These are phyloP conservation scores for Dendrocincla fuliginosa DNA, from an alignment of 2,797 vertebrate genomes.

Conservation along the genomic window DNA sequence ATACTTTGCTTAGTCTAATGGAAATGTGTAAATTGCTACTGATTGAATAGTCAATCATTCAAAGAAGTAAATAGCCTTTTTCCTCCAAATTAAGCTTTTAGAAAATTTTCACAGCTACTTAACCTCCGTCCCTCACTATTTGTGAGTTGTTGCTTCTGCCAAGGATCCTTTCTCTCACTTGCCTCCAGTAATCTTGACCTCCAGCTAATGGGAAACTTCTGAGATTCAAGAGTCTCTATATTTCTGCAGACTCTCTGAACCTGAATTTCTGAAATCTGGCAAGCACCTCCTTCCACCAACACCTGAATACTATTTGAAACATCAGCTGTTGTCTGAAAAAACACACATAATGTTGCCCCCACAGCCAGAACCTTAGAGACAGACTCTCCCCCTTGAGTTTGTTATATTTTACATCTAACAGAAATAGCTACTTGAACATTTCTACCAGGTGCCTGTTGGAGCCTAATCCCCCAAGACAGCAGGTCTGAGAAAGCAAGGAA, in stretches of 20 bases:
- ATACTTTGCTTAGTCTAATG: slow-evolving; percentile 14
- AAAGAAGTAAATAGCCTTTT: slow-evolving; percentile 21
- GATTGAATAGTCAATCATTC: slow-evolving; percentile 29
- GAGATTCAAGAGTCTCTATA: rapidly evolving
- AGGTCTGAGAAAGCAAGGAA: background rate
- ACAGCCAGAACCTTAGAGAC: background rate
- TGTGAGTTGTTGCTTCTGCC: background rate
- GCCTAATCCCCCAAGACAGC: background rate
- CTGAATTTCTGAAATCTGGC: background rate
- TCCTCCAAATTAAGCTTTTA: background rate
- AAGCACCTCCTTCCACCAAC: background rate
- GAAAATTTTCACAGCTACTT: background rate
- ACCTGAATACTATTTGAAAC: background rate
- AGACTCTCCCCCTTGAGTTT: background rate
- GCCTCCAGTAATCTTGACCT: background rate
- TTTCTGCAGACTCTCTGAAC: background rate
- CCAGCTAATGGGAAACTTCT: background rate
- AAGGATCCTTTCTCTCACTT: background rate
- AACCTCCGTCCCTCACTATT: background rate
- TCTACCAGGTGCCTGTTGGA: background rate
- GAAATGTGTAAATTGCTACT: slow-evolving; percentile 58
- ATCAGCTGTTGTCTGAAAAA: background rate
- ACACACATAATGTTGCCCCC: background rate
- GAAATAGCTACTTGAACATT: background rate
- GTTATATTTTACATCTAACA: background rate